These are phyloP conservation scores for Rhyzopertha dominica DNA, from an alignment of 1,140 invertebrate species.

Conservation along the genomic window DNA sequence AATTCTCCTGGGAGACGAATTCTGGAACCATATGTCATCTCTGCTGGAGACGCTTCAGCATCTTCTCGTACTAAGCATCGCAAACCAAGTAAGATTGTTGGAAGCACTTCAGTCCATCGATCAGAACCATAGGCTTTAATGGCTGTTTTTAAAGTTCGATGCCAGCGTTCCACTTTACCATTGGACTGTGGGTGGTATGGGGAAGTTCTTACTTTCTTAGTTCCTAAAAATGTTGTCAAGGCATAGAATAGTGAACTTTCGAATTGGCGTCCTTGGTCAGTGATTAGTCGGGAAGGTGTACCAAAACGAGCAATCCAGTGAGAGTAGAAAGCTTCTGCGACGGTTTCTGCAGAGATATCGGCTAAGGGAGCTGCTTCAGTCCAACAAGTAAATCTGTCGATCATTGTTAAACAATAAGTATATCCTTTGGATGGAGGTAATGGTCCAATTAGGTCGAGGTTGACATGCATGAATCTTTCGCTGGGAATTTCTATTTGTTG, in stretches of 20 bases:
- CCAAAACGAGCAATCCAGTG: conserved; percentile 36
- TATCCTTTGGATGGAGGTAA: conserved; percentile 28
- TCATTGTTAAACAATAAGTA: conserved; percentile 37
- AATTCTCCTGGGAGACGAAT: too few species aligned
- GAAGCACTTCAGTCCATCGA: too few species aligned
- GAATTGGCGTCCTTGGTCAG: conserved; percentile 42
- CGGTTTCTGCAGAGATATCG: conserved; percentile 35
- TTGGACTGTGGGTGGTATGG: conserved; percentile 39
- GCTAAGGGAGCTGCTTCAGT: conserved; percentile 40
- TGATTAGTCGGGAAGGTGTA: conserved; percentile 29
- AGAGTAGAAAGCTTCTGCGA: conserved; percentile 32
- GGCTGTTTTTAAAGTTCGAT: conserved; percentile 27
- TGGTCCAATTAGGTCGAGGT: conserved; percentile 46
- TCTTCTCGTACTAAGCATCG: too few species aligned
- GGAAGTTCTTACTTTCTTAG: conserved; percentile 28
- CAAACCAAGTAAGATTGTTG: too few species aligned
- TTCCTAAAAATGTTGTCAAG: conserved; percentile 27
- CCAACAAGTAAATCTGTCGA: conserved; percentile 45
- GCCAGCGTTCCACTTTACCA: conserved; percentile 28
- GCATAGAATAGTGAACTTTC: conserved; percentile 24
- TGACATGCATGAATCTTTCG: conserved; percentile 33
- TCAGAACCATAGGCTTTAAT: too few species aligned
- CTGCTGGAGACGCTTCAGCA: too few species aligned
- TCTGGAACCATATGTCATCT: too few species aligned
- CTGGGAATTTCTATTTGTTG: conserved; percentile 11